phyloP scores from a whole-genome alignment of 2,113 vertebrate species.

The Ranitomeya imitator region DNA sequence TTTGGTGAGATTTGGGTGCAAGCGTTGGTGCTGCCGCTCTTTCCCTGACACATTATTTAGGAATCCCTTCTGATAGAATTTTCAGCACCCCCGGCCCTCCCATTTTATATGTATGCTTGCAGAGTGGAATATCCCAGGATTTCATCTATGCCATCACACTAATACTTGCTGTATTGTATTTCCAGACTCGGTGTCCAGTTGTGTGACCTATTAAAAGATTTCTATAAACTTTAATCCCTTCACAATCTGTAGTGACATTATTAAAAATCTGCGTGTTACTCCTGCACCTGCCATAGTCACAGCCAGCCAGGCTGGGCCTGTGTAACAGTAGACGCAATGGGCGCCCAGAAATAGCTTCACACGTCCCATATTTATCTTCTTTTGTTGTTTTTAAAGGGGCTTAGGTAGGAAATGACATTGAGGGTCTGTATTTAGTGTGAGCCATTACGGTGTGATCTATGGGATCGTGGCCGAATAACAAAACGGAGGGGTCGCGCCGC shows the following conservation, averaged over 20 bases:
- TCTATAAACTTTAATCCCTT: conserved; percentile 25
- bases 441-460: background rate
- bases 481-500: background rate
- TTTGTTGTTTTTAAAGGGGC: background rate
- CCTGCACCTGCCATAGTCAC: background rate
- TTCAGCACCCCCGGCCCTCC: background rate
- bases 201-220: conserved; percentile 23
- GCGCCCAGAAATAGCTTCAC: background rate
- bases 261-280: background rate
- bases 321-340: conserved; percentile 30
- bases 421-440: background rate
- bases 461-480: background rate
- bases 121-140: background rate
- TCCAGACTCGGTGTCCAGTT: conserved; percentile 4
- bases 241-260: background rate
- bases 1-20: too few species aligned
- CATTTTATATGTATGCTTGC: background rate
- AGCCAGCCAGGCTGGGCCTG: background rate
- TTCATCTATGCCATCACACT: background rate
- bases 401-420: background rate
- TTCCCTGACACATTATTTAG: too few species aligned
- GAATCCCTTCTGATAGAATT: too few species aligned
- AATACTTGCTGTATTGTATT: background rate
- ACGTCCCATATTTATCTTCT: background rate
- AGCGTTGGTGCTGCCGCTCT: too few species aligned